Conservation (phyloP, 92 coral and sea anemone species). For the Metridium senile region DNA sequence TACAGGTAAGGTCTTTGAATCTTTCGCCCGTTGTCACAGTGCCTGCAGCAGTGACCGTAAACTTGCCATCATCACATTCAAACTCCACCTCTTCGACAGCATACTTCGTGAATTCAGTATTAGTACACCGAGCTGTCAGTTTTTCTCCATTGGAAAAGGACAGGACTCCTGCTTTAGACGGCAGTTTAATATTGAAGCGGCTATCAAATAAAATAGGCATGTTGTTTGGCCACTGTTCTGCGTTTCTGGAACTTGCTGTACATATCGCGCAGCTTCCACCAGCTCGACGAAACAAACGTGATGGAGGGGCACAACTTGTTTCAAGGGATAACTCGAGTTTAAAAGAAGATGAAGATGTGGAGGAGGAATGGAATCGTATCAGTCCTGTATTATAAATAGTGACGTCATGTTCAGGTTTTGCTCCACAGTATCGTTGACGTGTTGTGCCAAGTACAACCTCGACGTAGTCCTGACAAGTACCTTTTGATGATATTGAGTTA, state of each 20-base stretch:
- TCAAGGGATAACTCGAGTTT: not conserved
- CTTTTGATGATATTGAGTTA: not conserved
- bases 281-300: not conserved
- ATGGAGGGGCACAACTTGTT: not conserved
- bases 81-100: not conserved
- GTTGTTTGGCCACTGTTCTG: not conserved
- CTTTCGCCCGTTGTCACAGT: not conserved
- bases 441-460: not conserved
- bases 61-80: not conserved
- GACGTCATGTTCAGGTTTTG: not conserved
- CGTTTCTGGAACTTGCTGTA: not conserved
- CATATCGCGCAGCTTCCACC: not conserved
- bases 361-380: not conserved
- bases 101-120: not conserved
- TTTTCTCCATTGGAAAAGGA: not conserved
- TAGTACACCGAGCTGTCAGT: not conserved
- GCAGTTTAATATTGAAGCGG: not conserved
- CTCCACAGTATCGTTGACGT: not conserved
- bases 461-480: not conserved
- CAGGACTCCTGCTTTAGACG: not conserved
- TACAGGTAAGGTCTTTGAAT: not conserved
- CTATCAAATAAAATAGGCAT: not conserved
- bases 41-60: not conserved
- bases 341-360: not conserved
- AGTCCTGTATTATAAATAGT: constrained; percentile 1